A percentile compares a stretch with the other conserved stretches of the same genome.
Conservation (phyloP, 2,888 invertebrate species). For the Chamaedrilus cognettii region DNA sequence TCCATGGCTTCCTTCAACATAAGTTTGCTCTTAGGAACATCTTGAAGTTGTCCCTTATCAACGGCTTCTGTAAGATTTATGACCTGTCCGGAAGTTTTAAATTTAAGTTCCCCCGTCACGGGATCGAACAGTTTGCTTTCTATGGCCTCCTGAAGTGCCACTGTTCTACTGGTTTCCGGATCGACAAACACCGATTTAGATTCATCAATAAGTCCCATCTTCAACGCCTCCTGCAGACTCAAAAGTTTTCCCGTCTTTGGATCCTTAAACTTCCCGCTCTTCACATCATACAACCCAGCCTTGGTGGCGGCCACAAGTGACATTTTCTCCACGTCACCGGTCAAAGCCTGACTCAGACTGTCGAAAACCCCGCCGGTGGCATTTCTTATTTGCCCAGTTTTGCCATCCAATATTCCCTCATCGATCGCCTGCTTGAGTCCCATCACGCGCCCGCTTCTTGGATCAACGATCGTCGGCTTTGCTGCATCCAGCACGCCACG, state of each 20-base stretch:
- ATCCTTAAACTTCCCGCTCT: conserved; percentile 80
- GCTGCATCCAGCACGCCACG: conserved; percentile 75
- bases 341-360: background rate
- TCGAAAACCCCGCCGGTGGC: conserved; percentile 36
- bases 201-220: conserved; percentile 36
- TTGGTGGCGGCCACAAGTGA: conserved; percentile 82
- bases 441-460: conserved; percentile 68
- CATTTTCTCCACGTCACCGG: conserved; percentile 65
- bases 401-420: conserved; percentile 66
- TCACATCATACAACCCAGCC: conserved; percentile 67
- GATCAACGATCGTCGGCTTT: conserved; percentile 78
- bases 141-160: conserved; percentile 61
- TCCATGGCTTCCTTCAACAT: conserved; percentile 74
- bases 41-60: conserved; percentile 74
- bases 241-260: conserved; percentile 76
- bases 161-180: conserved; percentile 33
- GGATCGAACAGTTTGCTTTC: conserved; percentile 19
- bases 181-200: conserved; percentile 36
- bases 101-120: background rate
- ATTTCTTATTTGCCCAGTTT: conserved; percentile 62
- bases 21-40: background rate
- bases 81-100: background rate
- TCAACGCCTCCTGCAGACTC: conserved; percentile 66
- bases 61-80: conserved; percentile 13
- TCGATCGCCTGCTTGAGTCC: conserved; percentile 44